Base-by-base conservation (phyloP, 2,888 invertebrate genomes). In the Zygaena filipendulae region DNA sequence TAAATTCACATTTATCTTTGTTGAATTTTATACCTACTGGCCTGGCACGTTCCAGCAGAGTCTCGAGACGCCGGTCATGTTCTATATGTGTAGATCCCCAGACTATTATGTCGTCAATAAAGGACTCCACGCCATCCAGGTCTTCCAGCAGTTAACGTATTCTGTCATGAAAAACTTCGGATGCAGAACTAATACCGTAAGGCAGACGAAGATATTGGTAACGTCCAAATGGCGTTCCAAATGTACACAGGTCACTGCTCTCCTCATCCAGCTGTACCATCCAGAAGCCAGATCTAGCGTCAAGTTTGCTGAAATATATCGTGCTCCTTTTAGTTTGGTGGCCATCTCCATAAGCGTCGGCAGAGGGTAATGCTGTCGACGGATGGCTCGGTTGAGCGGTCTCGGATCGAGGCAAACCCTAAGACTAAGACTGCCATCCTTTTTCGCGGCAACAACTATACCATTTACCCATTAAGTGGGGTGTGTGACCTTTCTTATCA, bases 371-470 rank as follows among this genome's bases (percentile, higher is more conserved):
- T n/a, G n/a, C n/a, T n/a, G n/a, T n/a, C n/a, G n/a, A n/a, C n/a
- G n/a, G n/a, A n/a, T n/a, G n/a, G n/a, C n/a, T n/a, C n/a, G n/a
- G n/a, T n/a, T n/a, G n/a, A n/a, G n/a, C n/a, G n/a, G n/a, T n/a
- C n/a, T n/a, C n/a, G n/a, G n/a, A n/a, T n/a, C n/a, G n/a, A n/a
- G n/a, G n/a, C n/a, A n/a, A n/a, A n/a, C n/a, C n/a, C n/a, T n/a
- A n/a, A n/a, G n/a, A 6, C 38, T 29, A 13, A 35, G 32, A 18
- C 29, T 29, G 19, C 36, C 35, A 8, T 36, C 22, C 19, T 40
- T 40, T 29, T 40, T 44, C 3, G 40, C 41, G 1, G 33, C 41
- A 6, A 47, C 9, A 3, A 47, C 43, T 6, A 46, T 39, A 9
- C 42, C 35, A 23, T 43, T 42, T 1, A 39, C 40, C 40, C 47